Percentiles rank a stretch among this genome's conserved stretches.
These are phyloP conservation scores for Hephaestus fuliginosus DNA, from an alignment of 2,797 vertebrate genomes.

Conservation along the genomic window DNA sequence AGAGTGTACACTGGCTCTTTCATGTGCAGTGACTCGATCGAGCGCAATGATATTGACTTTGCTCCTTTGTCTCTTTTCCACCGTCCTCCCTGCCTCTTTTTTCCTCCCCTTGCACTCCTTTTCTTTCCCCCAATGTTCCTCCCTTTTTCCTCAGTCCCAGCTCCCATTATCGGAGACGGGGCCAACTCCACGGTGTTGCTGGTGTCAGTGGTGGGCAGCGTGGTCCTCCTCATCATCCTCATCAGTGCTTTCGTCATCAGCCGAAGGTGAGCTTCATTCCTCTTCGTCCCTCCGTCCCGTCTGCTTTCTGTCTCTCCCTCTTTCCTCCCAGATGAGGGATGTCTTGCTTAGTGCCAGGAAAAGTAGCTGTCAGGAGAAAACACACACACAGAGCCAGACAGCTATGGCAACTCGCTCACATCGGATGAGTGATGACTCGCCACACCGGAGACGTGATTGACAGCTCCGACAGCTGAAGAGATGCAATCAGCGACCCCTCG, in stretches of 20 bases:
- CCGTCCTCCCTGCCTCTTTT: background rate
- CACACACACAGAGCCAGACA: slow-evolving; percentile 53
- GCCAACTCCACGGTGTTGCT: slow-evolving; percentile 95
- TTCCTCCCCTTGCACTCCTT: background rate
- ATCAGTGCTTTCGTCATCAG: slow-evolving; percentile 97
- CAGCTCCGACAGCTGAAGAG: slow-evolving; percentile 78
- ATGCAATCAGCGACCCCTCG: slow-evolving; percentile 81
- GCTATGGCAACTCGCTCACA: slow-evolving; percentile 43
- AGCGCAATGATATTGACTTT: slow-evolving; percentile 62
- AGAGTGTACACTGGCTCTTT: slow-evolving; percentile 37
- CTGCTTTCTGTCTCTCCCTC: slow-evolving; percentile 57
- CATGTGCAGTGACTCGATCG: slow-evolving; percentile 9
- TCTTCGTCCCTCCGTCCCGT: slow-evolving; percentile 26
- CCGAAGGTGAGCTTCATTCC: slow-evolving; percentile 90
- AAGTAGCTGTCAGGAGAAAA: slow-evolving; percentile 66
- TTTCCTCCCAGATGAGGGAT: slow-evolving; percentile 51
- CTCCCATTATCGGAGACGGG: slow-evolving; percentile 96
- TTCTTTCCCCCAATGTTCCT: background rate
- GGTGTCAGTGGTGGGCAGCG: slow-evolving; percentile 95
- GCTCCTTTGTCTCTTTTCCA: slow-evolving; percentile 42
- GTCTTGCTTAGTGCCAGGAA: slow-evolving; percentile 68
- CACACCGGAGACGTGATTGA: slow-evolving; percentile 80
- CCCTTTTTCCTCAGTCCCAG: slow-evolving; percentile 87
- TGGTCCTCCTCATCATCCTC: slow-evolving; percentile 97
- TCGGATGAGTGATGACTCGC: slow-evolving; percentile 75